These are phyloP conservation scores for Sabatieria punctata DNA, from an alignment of 2,888 invertebrate genomes.

Conservation along the genomic window DNA sequence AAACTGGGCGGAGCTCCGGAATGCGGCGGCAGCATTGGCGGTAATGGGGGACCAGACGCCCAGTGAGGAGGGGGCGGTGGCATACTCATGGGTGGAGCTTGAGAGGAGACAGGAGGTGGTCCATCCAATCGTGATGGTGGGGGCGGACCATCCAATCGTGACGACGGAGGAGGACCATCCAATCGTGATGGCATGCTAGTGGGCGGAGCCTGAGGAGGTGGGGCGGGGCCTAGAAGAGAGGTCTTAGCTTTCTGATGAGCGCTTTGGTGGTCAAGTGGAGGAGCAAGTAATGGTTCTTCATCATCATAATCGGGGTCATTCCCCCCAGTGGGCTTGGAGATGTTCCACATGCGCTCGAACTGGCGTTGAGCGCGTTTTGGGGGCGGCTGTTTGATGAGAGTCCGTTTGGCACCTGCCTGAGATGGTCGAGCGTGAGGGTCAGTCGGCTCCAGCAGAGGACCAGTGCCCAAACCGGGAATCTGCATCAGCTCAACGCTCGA, in stretches of 20 bases:
- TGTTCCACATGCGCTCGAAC: conserved; percentile 29
- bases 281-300: not conserved
- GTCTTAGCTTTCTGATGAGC: not conserved
- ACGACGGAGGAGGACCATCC: not conserved
- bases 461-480: conserved; percentile 2
- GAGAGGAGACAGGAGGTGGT: not conserved
- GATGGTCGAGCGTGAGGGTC: conserved; percentile 13
- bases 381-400: conserved; percentile 28
- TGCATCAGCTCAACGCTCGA: not conserved
- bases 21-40: not conserved
- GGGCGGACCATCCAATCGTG: not conserved
- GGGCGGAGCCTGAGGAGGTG: not conserved
- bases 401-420: conserved; percentile 16
- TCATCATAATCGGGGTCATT: not conserved
- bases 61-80: not conserved
- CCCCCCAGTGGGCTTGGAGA: conserved; percentile 1
- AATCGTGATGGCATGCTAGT: not conserved
- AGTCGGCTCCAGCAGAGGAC: conserved; percentile 15
- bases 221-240: not conserved
- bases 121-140: not conserved
- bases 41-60: not conserved
- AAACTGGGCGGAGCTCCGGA: not conserved
- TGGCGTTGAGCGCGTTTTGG: conserved; percentile 27
- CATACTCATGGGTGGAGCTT: not conserved
- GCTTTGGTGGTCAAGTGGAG: not conserved